A percentile compares a stretch with the other conserved stretches of the same genome.
These are phyloP conservation scores for Hyposoter didymator DNA, from an alignment of 2,888 invertebrate genomes.

Conservation along the genomic window DNA sequence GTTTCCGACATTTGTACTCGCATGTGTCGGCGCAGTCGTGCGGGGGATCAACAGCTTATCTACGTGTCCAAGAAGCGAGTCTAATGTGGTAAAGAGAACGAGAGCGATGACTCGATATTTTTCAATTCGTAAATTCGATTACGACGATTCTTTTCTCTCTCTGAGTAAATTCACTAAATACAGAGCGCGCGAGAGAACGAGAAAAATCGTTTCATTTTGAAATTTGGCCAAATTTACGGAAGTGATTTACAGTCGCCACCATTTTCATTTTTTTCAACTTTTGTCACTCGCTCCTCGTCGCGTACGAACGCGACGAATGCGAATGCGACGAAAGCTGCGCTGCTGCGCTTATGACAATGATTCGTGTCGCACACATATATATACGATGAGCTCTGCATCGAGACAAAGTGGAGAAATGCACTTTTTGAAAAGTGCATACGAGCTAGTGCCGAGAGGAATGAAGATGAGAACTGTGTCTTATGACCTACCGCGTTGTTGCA, in stretches of 20 bases:
- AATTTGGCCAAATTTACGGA: background rate
- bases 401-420: background rate
- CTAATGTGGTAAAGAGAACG: conserved; percentile 65
- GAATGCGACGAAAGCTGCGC: background rate
- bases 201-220: background rate
- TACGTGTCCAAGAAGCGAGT: conserved; percentile 59
- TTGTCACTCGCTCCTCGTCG: background rate
- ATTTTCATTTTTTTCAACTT: no score
- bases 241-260: background rate
- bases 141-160: conserved; percentile 26
- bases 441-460: conserved; percentile 5
- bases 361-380: conserved; percentile 6
- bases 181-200: background rate
- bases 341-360: background rate
- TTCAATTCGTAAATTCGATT: conserved; percentile 63
- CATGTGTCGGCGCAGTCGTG: background rate
- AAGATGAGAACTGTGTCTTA: conserved; percentile 54
- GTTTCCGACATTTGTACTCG: background rate
- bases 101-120: conserved; percentile 65
- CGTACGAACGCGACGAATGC: background rate
- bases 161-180: background rate
- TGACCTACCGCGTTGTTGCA: conserved; percentile 82
- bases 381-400: background rate
- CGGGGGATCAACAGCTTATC: background rate
- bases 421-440: background rate